Evolutionary conservation across 2,113 vertebrate species (phyloP).

Genomic region (Microcebus tavaratra): DNA sequence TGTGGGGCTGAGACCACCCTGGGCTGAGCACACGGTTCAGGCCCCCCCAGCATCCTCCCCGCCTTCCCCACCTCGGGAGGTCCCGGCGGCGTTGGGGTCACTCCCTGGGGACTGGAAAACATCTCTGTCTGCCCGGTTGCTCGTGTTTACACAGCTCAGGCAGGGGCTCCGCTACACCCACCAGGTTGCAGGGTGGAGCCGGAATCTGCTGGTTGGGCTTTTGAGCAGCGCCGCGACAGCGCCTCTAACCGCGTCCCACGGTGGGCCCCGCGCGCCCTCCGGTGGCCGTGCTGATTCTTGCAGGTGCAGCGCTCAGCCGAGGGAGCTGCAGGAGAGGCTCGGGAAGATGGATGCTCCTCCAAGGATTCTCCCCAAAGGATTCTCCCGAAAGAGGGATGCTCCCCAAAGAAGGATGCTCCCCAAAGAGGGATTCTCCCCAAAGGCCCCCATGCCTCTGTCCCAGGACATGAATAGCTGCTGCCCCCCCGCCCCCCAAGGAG

Average conservation of each 20-base stretch:
- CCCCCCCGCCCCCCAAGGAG: background rate
- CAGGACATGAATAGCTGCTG: background rate
- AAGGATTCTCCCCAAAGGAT: background rate
- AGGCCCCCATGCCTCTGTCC: background rate
- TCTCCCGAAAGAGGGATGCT: background rate
- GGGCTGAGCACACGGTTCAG: background rate
- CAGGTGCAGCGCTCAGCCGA: background rate
- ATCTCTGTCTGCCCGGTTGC: background rate
- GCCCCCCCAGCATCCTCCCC: background rate
- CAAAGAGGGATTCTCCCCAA: background rate
- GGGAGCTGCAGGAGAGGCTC: background rate
- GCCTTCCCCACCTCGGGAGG: background rate
- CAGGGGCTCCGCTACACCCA: background rate
- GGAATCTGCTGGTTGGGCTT: background rate
- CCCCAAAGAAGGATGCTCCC: background rate
- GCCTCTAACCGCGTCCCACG: background rate
- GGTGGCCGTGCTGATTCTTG: constrained; percentile 45
- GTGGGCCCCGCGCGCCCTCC: constrained; percentile 42
- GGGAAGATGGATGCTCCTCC: background rate
- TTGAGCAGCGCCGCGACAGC: background rate
- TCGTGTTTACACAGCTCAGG: background rate
- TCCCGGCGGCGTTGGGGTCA: background rate
- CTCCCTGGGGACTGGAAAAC: background rate
- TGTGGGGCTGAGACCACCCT: background rate
- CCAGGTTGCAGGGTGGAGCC: background rate